Conservation (phyloP, 2,888 invertebrate species). For the Rhagonycha fulva region DNA sequence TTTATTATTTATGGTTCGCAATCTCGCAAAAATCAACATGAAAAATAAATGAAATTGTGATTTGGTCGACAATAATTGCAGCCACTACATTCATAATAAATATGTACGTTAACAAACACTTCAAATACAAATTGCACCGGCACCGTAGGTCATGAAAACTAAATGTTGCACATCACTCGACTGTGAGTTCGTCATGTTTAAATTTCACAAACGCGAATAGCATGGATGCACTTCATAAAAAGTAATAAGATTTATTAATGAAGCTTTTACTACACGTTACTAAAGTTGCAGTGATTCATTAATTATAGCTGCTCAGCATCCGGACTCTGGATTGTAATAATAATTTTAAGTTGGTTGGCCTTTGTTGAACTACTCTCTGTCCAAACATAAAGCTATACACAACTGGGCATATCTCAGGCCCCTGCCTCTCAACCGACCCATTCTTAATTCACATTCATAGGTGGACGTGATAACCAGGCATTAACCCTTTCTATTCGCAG, state of each 20-base stretch:
- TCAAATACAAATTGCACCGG: conserved; percentile 17
- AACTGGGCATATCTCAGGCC: conserved; percentile 35
- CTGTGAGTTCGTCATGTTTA: conserved; percentile 16
- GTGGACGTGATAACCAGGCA: conserved; percentile 34
- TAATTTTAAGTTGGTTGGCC: conserved; percentile 36
- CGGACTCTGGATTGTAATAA: conserved; percentile 25
- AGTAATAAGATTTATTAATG: conserved; percentile 31
- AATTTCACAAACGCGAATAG: conserved; percentile 23
- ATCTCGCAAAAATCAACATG: background rate
- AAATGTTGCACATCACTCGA: conserved; percentile 21
- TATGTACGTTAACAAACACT: conserved; percentile 8
- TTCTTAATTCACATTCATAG: conserved; percentile 37
- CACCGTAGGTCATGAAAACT: conserved; percentile 23
- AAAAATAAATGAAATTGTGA: background rate
- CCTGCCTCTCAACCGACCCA: conserved; percentile 36
- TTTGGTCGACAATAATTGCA: conserved; percentile 1
- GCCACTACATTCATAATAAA: conserved; percentile 13
- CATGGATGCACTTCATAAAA: conserved; percentile 16
- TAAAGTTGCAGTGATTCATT: conserved; percentile 23
- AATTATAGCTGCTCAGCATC: conserved; percentile 30
- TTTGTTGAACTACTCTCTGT: conserved; percentile 38
- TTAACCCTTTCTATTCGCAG: conserved; percentile 32
- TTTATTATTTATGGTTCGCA: background rate
- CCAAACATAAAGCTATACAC: conserved; percentile 33
- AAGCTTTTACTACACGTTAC: conserved; percentile 26